These are phyloP conservation scores for Connochaetes taurinus DNA, from an alignment of 2,113 vertebrate genomes.

Conservation along the genomic window DNA sequence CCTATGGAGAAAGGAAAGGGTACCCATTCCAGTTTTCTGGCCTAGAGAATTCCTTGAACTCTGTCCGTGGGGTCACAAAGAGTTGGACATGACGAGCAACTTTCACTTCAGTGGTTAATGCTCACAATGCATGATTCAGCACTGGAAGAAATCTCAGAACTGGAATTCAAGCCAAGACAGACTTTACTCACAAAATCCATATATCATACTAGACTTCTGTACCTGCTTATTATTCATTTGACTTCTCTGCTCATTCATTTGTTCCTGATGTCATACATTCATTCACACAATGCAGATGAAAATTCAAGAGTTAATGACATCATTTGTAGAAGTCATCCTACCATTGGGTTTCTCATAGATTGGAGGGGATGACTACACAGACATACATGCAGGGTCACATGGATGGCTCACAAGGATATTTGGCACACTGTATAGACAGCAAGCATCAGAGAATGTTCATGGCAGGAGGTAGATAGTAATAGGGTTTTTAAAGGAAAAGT, in stretches of 20 bases:
- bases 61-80: neutral
- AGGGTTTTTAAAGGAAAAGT: neutral
- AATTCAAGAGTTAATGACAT: neutral
- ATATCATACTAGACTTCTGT: neutral
- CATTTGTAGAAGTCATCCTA: neutral
- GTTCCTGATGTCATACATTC: neutral
- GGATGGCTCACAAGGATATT: neutral
- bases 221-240: neutral
- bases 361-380: neutral
- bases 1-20: neutral
- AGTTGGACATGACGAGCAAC: neutral
- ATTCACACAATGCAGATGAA: neutral
- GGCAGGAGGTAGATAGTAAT: neutral
- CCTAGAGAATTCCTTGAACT: neutral
- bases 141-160: neutral
- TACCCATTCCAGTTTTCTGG: neutral
- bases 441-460: neutral
- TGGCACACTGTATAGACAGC: neutral
- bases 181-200: no score
- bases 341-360: neutral
- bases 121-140: no score
- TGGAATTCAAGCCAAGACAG: neutral
- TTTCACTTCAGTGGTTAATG: neutral
- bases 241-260: neutral
- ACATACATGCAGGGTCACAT: rapidly evolving